phyloP scores from a whole-genome alignment of 2,888 invertebrate species.

The Eledone cirrhosa region DNA sequence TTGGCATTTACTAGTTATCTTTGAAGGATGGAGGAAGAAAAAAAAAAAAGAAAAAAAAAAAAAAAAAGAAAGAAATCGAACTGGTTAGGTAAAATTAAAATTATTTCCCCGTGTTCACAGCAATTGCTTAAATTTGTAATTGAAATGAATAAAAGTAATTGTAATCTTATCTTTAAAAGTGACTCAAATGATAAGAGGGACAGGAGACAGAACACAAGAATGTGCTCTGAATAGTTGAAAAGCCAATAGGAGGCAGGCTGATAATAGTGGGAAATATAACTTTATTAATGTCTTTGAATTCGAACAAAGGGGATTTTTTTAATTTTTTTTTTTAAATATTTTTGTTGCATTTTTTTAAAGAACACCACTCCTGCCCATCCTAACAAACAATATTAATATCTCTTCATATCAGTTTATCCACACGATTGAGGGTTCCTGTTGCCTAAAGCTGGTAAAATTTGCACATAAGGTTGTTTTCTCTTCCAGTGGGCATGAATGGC shows the following conservation, averaged over 20 bases:
- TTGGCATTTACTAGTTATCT: too few relatives aligned
- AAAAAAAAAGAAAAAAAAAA: too few relatives aligned
- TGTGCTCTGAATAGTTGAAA: background rate
- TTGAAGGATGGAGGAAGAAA: background rate
- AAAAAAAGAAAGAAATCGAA: constrained; percentile 14
- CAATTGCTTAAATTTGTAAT: constrained; percentile 10
- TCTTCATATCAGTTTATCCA: constrained; percentile 28
- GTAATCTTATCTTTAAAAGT: constrained; percentile 1
- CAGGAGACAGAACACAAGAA: constrained; percentile 5
- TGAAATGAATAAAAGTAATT: constrained; percentile 16
- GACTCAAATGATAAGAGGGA: constrained; percentile 11
- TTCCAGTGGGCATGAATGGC: constrained; percentile 25
- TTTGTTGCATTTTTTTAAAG: constrained; percentile 6
- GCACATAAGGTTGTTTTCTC: constrained; percentile 22
- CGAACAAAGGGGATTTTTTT: constrained; percentile 22
- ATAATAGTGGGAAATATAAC: constrained; percentile 3
- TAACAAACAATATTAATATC: constrained; percentile 4
- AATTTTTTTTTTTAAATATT: background rate
- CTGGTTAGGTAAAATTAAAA: background rate
- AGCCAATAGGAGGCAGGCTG: background rate
- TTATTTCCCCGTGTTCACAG: constrained; percentile 14
- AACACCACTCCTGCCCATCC: constrained; percentile 16
- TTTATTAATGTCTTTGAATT: constrained; percentile 22
- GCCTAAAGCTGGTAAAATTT: constrained; percentile 22
- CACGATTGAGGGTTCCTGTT: constrained; percentile 27